phyloP scores from a whole-genome alignment of 2,797 vertebrate genomes.

The Chlorospingus flavigularis region DNA sequence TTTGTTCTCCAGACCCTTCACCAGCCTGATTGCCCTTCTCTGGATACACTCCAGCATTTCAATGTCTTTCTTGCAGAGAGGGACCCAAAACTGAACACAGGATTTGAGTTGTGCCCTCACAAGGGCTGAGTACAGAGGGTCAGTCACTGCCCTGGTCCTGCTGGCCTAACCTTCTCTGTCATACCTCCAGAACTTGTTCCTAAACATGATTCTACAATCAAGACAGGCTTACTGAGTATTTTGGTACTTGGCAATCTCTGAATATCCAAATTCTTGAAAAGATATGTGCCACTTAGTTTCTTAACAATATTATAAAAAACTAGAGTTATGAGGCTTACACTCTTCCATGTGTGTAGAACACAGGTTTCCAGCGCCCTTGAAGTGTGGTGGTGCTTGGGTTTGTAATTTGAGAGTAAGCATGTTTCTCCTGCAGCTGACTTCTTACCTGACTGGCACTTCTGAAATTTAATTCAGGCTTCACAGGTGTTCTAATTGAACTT shows the following conservation, averaged over 20 bases:
- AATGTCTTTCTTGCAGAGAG: neutral
- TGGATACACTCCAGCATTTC: neutral
- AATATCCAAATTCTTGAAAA: neutral
- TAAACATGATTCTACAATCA: neutral
- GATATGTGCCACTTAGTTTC: rapidly evolving
- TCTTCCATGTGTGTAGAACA: neutral
- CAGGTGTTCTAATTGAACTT: neutral
- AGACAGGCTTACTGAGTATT: neutral
- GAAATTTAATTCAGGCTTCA: neutral
- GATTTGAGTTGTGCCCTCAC: neutral
- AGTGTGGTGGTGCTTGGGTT: neutral
- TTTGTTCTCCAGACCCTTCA: neutral
- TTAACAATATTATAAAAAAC: neutral
- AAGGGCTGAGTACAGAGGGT: rapidly evolving
- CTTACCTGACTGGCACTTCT: neutral
- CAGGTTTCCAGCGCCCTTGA: neutral
- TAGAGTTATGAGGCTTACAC: neutral
- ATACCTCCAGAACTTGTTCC: neutral
- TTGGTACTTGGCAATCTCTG: neutral
- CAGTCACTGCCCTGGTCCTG: neutral
- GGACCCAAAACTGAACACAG: neutral
- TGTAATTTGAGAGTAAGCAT: neutral
- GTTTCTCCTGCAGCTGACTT: neutral
- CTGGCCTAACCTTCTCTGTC: neutral
- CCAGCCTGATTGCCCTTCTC: neutral